phyloP scores from a whole-genome alignment of 2,797 vertebrate species.

The Melanotaenia maccullochi region DNA sequence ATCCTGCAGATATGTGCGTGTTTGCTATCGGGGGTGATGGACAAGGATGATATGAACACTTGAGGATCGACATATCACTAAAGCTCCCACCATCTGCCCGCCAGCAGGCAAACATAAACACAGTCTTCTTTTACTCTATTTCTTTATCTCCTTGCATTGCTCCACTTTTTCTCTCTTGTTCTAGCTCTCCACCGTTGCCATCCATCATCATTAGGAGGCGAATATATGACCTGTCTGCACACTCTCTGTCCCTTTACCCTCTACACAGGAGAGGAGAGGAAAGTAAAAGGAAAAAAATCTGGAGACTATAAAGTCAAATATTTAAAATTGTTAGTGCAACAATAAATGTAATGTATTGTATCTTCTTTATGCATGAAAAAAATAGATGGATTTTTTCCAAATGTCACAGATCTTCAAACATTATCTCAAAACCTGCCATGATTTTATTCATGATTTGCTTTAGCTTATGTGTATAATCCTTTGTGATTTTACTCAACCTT shows the following conservation, averaged over 20 bases:
- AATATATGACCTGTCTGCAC: conserved; percentile 75
- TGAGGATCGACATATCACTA: conserved; percentile 64
- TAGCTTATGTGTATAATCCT: neutral
- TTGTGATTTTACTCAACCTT: neutral
- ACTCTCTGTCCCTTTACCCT: conserved; percentile 54
- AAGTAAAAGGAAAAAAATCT: conserved; percentile 20
- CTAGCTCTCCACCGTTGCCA: conserved; percentile 56
- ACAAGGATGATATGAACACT: conserved; percentile 64
- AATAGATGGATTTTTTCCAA: neutral
- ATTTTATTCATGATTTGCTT: conserved; percentile 1
- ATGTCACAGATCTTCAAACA: neutral
- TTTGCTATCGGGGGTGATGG: conserved; percentile 54
- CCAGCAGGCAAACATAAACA: conserved; percentile 64
- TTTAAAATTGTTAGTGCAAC: neutral
- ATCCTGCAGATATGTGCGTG: conserved; percentile 36
- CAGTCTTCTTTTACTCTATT: conserved; percentile 52
- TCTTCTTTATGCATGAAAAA: neutral
- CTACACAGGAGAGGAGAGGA: conserved; percentile 19
- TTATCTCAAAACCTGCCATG: neutral
- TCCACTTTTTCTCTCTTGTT: conserved; percentile 55
- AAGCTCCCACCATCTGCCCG: conserved; percentile 67
- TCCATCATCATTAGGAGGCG: conserved; percentile 77
- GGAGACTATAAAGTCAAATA: conserved; percentile 18
- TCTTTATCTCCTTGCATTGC: conserved; percentile 66
- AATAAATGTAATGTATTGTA: neutral